A percentile compares a stretch with the other conserved stretches of the same genome.
These are phyloP conservation scores for Ivindomyrus marchei DNA, from an alignment of 2,113 vertebrate species.

Conservation along the genomic window DNA sequence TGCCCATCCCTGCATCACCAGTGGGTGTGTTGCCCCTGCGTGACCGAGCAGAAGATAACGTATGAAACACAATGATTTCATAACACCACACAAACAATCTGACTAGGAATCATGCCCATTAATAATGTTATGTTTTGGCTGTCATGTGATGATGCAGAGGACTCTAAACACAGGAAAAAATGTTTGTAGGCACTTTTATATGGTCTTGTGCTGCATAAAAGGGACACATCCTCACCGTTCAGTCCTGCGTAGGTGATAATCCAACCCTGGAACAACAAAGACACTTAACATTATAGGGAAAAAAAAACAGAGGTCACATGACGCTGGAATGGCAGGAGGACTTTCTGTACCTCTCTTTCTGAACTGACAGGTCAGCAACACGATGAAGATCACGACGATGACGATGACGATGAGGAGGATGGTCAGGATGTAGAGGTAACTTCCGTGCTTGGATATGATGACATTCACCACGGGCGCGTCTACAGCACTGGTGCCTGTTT, in stretches of 20 bases:
- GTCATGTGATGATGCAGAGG: not conserved
- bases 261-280: slow-evolving; percentile 45
- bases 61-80: not conserved
- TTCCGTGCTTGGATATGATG: slow-evolving; percentile 75
- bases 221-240: slow-evolving; percentile 43
- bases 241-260: slow-evolving; percentile 46
- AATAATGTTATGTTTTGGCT: no score
- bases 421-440: slow-evolving; percentile 83
- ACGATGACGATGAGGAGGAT: slow-evolving; percentile 76
- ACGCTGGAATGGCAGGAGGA: not conserved
- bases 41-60: not conserved
- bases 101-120: not conserved
- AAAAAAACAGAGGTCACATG: not conserved
- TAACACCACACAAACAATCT: no score
- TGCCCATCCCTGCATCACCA: slow-evolving; percentile 61
- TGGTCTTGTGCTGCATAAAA: not conserved
- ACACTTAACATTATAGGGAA: not conserved
- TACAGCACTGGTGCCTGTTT: slow-evolving; percentile 60
- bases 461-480: slow-evolving; percentile 76
- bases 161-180: not conserved
- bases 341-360: slow-evolving; percentile 68
- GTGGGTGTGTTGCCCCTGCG: slow-evolving; percentile 62
- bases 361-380: slow-evolving; percentile 67
- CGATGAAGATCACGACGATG: slow-evolving; percentile 65
- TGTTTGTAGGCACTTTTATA: not conserved